Percentiles rank a stretch among this genome's conserved stretches.
These are phyloP conservation scores for Zaprionus africanus DNA, from an alignment of 1,140 invertebrate genomes.

Conservation along the genomic window DNA sequence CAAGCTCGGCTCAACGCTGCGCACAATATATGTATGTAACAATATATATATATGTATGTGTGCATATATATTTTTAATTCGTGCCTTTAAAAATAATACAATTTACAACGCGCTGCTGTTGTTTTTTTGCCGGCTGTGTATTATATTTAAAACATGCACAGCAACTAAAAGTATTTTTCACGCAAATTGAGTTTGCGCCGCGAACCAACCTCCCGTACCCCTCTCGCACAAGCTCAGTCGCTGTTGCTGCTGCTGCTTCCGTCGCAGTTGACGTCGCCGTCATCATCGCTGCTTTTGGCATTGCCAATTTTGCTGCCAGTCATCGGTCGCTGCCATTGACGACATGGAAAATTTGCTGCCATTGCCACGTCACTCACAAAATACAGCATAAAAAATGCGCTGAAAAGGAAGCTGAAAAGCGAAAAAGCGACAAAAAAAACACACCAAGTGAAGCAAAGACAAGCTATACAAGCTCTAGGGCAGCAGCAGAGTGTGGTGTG, in stretches of 20 bases:
- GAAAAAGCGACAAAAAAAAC: constrained; percentile 20
- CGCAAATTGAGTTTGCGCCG: constrained; percentile 74
- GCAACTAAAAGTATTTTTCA: constrained; percentile 79
- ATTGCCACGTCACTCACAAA: constrained; percentile 77
- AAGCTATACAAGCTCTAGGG: constrained; percentile 41
- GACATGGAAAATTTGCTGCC: constrained; percentile 78
- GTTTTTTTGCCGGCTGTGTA: constrained; percentile 41
- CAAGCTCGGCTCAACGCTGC: constrained; percentile 41
- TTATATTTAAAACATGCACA: constrained; percentile 77
- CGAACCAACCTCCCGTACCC: background rate
- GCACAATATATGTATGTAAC: constrained; percentile 11
- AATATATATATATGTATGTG: background rate
- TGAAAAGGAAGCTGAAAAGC: constrained; percentile 21
- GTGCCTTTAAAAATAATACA: constrained; percentile 48
- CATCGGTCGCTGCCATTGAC: constrained; percentile 67
- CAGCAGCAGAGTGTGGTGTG: constrained; percentile 34
- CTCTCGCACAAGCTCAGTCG: background rate
- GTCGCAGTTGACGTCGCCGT: constrained; percentile 18
- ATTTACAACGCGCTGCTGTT: constrained; percentile 45
- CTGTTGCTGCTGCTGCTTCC: constrained; percentile 4
- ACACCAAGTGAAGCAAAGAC: constrained; percentile 15
- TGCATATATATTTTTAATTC: constrained; percentile 35
- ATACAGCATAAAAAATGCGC: constrained; percentile 40
- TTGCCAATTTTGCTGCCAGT: constrained; percentile 81
- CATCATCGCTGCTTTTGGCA: constrained; percentile 63